A percentile compares a stretch with the other conserved stretches of the same genome.
Evolutionary conservation across 2,113 vertebrate genomes (phyloP).

Genomic region (Phrynosoma platyrhinos): DNA sequence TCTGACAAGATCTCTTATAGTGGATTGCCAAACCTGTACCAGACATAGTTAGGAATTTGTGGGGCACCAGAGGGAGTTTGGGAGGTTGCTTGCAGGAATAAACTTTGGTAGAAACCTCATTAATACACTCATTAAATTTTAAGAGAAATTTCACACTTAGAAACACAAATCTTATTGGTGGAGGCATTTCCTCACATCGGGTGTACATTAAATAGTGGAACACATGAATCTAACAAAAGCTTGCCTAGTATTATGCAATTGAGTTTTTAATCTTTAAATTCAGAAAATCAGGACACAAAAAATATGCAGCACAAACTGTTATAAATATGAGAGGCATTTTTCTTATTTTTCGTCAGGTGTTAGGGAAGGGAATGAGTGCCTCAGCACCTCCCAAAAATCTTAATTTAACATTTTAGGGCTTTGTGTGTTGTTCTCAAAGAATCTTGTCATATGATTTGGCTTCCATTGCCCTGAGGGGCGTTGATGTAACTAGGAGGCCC

Average conservation of each 20-base stretch:
- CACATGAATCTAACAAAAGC: constrained; percentile 8
- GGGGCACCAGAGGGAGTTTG: fast-evolving
- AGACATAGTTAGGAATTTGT: not conserved
- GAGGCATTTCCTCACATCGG: not conserved
- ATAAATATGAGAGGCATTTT: not conserved
- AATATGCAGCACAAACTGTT: not conserved
- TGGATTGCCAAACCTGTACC: not conserved
- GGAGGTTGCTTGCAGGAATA: not conserved
- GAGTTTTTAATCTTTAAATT: not conserved
- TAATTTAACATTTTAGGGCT: not conserved
- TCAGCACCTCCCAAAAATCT: not conserved
- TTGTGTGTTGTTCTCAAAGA: not conserved
- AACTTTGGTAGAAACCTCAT: constrained; percentile 11
- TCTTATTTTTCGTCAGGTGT: not conserved
- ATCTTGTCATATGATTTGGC: not conserved
- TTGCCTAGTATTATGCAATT: not conserved
- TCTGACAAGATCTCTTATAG: fast-evolving
- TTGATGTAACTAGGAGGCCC: not conserved
- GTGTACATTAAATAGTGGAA: not conserved
- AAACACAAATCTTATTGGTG: not conserved
- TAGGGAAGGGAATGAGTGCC: not conserved
- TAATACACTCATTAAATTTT: constrained; percentile 24
- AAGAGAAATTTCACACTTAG: constrained; percentile 18
- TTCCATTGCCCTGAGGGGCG: not conserved
- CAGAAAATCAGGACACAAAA: not conserved